Evolutionary conservation across 2,113 vertebrate genomes (phyloP), one percentile per base, ranked within the genome.

Genomic region (Cryptotis parvus): DNA sequence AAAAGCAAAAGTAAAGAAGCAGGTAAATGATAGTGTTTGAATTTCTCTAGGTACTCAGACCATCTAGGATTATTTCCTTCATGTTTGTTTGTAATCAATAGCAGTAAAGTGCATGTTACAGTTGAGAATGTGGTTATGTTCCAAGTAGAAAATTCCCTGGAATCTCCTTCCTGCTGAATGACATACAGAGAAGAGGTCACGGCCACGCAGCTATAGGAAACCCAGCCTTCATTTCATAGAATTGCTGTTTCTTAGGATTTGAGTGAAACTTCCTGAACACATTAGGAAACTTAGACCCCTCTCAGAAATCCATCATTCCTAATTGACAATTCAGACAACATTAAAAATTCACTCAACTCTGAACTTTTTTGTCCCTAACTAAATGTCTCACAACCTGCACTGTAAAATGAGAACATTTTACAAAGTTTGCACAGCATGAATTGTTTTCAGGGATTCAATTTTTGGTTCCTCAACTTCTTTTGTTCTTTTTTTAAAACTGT

Each of bases 401-500:
- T 49, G 79, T 61, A 92, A 94, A 84, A 58, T 58, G 22, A 58
- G 55, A 58, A 58, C 24, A 20, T 24, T 58, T 58, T 58, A 20
- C 55, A 58, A 58, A 58, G 10, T 2, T 31, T n/a, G 33, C 22
- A 76, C n/a, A 82, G 29, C 31, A 37, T 58, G 29, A 86, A 35
- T 55, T 89, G 14, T 77, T 87, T 55, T 14, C 63, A 70, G 43
- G 55, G 27, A 77, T 33, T 86, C 63, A 24, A 27, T n/a, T 81
- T 92, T 22, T 43, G 83, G 72, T 80, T 80, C 33, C 24, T 89
- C 9, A 61, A 22, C 2, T 79, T 85, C 70, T 8, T 11, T 58
- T 69, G 66, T 45, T 74, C 4, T 83, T 94, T 85, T 93, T 22
- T 85, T 83, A 52, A 85, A 89, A 73, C 58, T 89, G 3, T 49